A percentile compares a stretch with the other conserved stretches of the same genome.
Conservation (phyloP, 2,888 invertebrate genomes). For the Notodonta dromedarius region DNA sequence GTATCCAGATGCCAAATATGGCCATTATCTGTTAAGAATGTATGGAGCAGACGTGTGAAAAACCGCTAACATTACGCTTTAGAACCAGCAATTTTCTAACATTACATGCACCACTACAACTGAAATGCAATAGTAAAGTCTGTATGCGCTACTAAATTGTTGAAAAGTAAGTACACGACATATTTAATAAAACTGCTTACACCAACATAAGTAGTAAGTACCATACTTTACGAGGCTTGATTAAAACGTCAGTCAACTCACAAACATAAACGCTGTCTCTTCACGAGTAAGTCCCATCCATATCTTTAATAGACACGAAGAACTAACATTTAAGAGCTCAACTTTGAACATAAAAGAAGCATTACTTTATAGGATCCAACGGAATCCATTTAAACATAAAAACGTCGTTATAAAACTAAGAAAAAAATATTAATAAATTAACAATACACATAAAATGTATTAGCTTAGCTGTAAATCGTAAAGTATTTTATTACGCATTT, state of each 20-base stretch:
- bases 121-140: neutral
- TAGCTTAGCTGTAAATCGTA: constrained; percentile 25
- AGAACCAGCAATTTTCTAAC: neutral
- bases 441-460: constrained; percentile 28
- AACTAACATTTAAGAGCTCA: constrained; percentile 3
- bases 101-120: neutral
- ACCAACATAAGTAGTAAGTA: neutral
- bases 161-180: neutral
- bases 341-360: constrained; percentile 7
- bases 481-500: constrained; percentile 15
- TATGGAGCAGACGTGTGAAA: too few relatives aligned
- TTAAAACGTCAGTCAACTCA: constrained; percentile 3
- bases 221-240: neutral
- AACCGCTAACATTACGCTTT: neutral
- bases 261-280: neutral
- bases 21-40: too few relatives aligned
- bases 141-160: neutral
- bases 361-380: constrained; percentile 14
- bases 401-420: constrained; percentile 27
- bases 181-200: neutral
- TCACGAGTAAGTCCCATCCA: neutral
- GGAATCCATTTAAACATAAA: constrained; percentile 25
- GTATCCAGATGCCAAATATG: too few relatives aligned
- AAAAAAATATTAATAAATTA: constrained; percentile 24
- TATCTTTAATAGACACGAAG: neutral